These are phyloP conservation scores for Deroplatys truncata DNA, from an alignment of 2,888 invertebrate genomes.

Conservation along the genomic window DNA sequence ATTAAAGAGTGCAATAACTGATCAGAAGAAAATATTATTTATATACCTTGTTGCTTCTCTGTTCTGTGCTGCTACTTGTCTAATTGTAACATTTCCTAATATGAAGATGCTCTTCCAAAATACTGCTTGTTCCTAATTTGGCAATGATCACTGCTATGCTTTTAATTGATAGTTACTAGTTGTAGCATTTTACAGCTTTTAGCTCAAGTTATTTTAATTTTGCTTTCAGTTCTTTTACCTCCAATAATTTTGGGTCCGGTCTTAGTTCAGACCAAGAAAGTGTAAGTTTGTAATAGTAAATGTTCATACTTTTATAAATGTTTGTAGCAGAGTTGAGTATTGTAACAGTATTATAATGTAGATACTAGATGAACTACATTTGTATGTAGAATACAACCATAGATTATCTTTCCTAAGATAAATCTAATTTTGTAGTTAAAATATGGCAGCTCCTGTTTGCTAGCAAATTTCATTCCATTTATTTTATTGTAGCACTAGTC, in stretches of 20 bases:
- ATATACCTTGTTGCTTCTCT: neutral
- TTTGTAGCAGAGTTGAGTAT: neutral
- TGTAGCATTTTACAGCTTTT: neutral
- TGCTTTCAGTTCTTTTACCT: neutral
- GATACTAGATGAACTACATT: neutral
- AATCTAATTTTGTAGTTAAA: neutral
- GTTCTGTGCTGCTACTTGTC: neutral
- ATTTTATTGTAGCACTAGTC: neutral
- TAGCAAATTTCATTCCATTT: neutral
- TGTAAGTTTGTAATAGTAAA: neutral
- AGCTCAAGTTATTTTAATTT: neutral
- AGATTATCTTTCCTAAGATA: neutral
- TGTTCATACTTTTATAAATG: conserved; percentile 14
- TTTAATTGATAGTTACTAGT: neutral
- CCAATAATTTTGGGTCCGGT: neutral
- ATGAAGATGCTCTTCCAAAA: neutral
- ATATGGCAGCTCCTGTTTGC: neutral
- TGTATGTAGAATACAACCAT: neutral
- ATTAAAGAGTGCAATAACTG: neutral
- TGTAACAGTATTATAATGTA: neutral
- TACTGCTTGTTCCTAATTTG: neutral
- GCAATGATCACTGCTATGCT: neutral
- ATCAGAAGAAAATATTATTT: neutral
- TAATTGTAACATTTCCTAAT: neutral
- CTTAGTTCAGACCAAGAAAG: neutral